These are phyloP conservation scores for Corythaeola cristata DNA, from an alignment of 2,113 vertebrate genomes.

Conservation along the genomic window DNA sequence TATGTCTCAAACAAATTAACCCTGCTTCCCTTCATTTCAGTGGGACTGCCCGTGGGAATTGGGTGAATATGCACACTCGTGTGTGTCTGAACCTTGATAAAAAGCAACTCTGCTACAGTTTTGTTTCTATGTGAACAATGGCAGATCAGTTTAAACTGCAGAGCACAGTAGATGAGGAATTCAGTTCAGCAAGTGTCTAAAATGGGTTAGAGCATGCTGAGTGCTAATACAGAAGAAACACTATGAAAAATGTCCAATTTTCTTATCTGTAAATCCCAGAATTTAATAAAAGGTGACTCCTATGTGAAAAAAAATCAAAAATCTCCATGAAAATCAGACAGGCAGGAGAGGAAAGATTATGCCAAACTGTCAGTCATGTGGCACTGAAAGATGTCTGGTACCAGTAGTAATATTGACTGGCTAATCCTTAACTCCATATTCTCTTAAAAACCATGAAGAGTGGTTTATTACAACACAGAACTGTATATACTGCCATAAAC, in stretches of 20 bases:
- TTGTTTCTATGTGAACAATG: background rate
- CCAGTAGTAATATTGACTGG: background rate
- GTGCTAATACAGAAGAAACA: background rate
- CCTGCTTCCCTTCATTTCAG: background rate
- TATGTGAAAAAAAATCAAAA: background rate
- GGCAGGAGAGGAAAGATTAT: background rate
- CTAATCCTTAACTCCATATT: background rate
- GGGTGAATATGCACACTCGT: background rate
- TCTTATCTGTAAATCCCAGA: background rate
- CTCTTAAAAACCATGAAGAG: background rate
- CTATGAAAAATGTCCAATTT: background rate
- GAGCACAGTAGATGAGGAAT: background rate
- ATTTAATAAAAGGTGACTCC: background rate
- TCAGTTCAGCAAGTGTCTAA: background rate
- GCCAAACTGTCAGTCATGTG: background rate
- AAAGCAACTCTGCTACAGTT: background rate
- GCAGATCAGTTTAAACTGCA: background rate
- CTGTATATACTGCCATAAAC: background rate
- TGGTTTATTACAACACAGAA: background rate
- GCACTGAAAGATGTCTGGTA: background rate
- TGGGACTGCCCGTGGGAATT: background rate
- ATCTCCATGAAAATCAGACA: constrained; percentile 7
- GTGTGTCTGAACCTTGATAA: background rate
- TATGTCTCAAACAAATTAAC: background rate
- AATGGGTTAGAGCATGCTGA: background rate